Conservation (phyloP, 2,113 vertebrate species). For the Cardinalis cardinalis region DNA sequence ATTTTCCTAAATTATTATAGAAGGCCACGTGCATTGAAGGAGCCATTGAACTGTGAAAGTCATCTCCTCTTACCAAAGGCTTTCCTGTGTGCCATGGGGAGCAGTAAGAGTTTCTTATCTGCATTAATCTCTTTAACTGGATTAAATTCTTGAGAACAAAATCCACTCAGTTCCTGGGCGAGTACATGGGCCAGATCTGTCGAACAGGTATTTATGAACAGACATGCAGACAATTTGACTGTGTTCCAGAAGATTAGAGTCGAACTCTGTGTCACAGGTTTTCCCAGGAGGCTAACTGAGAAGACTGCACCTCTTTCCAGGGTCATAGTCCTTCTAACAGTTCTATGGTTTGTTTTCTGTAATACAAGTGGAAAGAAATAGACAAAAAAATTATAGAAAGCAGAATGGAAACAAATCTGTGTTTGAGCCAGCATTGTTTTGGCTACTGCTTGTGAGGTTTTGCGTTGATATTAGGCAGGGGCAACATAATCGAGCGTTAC, state of each 20-base stretch:
- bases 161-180: neutral
- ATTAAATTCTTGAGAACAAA: slow-evolving; percentile 14
- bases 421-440: neutral
- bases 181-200: neutral
- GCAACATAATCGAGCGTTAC: neutral
- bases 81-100: neutral
- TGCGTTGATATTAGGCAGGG: neutral
- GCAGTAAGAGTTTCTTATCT: neutral
- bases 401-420: neutral
- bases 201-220: neutral
- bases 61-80: neutral
- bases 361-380: neutral
- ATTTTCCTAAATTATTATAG: neutral
- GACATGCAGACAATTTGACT: neutral
- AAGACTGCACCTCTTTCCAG: neutral
- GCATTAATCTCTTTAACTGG: slow-evolving; percentile 16
- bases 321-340: neutral
- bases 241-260: neutral
- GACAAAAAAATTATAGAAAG: neutral
- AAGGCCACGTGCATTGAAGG: fast-evolving
- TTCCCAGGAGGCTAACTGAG: neutral
- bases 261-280: neutral
- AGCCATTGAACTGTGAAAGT: neutral
- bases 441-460: neutral
- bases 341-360: neutral